These are phyloP conservation scores for Epirrhoe alternata DNA, from an alignment of 2,888 invertebrate genomes.

Conservation along the genomic window DNA sequence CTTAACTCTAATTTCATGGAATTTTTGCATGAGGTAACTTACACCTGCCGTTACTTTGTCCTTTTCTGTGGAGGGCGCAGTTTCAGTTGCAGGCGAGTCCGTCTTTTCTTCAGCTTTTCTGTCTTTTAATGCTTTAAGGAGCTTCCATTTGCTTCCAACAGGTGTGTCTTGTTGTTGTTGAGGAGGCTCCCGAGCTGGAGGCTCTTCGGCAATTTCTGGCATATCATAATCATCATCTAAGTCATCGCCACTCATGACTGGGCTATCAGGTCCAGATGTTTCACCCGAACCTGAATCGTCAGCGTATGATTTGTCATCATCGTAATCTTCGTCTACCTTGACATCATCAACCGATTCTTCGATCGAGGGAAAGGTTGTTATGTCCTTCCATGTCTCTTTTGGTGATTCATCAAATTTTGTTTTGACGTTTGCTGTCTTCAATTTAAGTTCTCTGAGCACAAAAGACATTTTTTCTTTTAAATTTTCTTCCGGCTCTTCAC, in stretches of 20 bases:
- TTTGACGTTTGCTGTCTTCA: conserved; percentile 86
- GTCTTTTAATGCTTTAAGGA: conserved; percentile 94
- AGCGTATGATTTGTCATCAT: conserved; percentile 77
- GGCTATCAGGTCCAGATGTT: conserved; percentile 95
- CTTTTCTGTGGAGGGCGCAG: conserved; percentile 85
- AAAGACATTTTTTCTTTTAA: conserved; percentile 92
- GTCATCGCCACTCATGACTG: conserved; percentile 90
- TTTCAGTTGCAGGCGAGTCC: conserved; percentile 87
- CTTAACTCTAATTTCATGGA: conserved; percentile 88
- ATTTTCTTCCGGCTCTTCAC: conserved; percentile 86
- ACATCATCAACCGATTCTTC: conserved; percentile 71
- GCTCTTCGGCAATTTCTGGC: conserved; percentile 74
- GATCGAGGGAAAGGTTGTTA: conserved; percentile 79
- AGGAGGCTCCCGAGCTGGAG: conserved; percentile 60
- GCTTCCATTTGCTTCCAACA: conserved; percentile 95
- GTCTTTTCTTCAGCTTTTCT: conserved; percentile 95
- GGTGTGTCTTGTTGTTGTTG: conserved; percentile 83
- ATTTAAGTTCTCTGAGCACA: conserved; percentile 90
- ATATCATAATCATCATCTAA: conserved; percentile 87
- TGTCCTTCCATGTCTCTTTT: conserved; percentile 77
- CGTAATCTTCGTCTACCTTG: conserved; percentile 63
- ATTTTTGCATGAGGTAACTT: conserved; percentile 87
- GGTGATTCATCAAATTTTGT: conserved; percentile 73
- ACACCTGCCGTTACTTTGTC: conserved; percentile 90
- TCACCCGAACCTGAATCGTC: conserved; percentile 91